Conservation (phyloP, 2,888 invertebrate species). For the Alviniconcha strummeri region DNA sequence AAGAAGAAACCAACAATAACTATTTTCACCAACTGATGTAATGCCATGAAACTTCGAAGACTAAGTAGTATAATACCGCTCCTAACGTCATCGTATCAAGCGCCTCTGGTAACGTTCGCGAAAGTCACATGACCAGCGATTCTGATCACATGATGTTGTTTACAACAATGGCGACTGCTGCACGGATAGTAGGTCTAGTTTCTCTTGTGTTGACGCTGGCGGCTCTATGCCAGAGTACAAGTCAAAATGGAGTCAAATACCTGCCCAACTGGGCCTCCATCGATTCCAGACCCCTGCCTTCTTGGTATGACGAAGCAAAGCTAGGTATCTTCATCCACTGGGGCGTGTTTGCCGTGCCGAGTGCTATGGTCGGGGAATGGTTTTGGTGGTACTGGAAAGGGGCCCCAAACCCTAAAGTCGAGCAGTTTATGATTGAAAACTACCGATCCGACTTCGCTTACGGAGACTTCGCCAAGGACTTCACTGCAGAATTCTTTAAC, state of each 20-base stretch:
- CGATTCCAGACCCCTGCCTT: slow-evolving; percentile 84
- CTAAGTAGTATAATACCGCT: no score
- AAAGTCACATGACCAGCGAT: no score
- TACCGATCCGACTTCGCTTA: slow-evolving; percentile 91
- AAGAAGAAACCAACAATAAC: no score
- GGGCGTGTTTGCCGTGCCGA: slow-evolving; percentile 74
- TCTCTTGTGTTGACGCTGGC: not conserved
- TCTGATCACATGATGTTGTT: no score
- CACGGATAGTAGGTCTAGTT: not conserved
- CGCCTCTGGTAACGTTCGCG: no score
- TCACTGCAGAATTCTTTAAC: slow-evolving; percentile 91
- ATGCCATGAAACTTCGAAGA: no score
- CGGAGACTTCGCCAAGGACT: slow-evolving; percentile 90
- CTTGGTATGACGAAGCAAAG: slow-evolving; percentile 75
- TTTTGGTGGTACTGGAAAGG: slow-evolving; percentile 89
- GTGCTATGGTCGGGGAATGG: slow-evolving; percentile 83
- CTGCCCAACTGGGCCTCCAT: slow-evolving; percentile 88
- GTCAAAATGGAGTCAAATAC: slow-evolving; percentile 35
- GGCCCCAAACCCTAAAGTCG: slow-evolving; percentile 71
- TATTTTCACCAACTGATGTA: no score
- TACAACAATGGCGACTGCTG: no score
- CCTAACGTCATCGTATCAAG: no score
- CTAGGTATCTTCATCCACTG: slow-evolving; percentile 76
- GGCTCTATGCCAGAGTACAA: not conserved
- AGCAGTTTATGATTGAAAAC: slow-evolving; percentile 85